Evolutionary conservation across 1,140 invertebrate genomes (phyloP).

Genomic region (Rhagoletis pomonella): DNA sequence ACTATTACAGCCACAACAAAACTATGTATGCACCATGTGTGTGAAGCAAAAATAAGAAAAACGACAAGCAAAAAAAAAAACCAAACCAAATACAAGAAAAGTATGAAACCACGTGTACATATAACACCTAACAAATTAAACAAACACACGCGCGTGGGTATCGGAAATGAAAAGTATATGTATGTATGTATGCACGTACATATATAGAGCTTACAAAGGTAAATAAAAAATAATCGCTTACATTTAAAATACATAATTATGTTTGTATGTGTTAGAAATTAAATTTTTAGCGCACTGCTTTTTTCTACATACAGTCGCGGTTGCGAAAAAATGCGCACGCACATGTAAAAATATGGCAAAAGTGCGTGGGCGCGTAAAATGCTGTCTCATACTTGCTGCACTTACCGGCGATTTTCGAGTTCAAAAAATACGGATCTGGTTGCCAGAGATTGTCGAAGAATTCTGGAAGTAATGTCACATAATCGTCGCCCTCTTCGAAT

Average conservation of each 20-base stretch:
- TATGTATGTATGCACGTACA: background rate
- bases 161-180: background rate
- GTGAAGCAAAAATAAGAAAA: background rate
- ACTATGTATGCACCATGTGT: background rate
- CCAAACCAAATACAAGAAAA: background rate
- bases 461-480: slow-evolving; percentile 84
- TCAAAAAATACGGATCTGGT: slow-evolving; percentile 89
- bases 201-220: background rate
- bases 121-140: background rate
- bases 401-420: slow-evolving; percentile 87
- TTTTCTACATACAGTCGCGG: slow-evolving; percentile 1
- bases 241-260: background rate
- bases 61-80: background rate
- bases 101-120: background rate
- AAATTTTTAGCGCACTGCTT: background rate
- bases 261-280: slow-evolving; percentile 19
- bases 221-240: background rate
- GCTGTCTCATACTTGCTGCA: slow-evolving; percentile 20
- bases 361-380: slow-evolving; percentile 57
- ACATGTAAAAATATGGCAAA: slow-evolving; percentile 64
- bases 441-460: slow-evolving; percentile 90
- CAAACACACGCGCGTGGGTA: background rate
- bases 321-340: slow-evolving; percentile 63
- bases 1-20: background rate
- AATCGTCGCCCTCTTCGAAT: slow-evolving; percentile 85